phyloP scores from a whole-genome alignment of 2,888 invertebrate species.

The Apeira syringaria region DNA sequence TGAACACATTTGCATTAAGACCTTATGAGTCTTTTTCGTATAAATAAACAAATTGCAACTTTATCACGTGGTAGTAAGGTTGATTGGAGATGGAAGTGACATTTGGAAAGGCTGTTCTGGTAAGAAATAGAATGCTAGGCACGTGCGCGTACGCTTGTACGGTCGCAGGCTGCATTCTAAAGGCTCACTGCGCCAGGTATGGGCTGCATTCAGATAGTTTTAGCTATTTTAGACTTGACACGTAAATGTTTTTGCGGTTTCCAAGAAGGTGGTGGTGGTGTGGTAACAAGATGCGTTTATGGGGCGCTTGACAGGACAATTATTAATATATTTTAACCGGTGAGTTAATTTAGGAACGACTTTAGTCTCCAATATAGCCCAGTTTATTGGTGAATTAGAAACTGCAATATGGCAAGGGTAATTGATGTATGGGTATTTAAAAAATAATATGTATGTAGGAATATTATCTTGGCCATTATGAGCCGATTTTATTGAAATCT shows the following conservation, averaged over 20 bases:
- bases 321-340: too few species aligned
- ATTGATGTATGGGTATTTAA: too few species aligned
- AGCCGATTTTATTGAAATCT: too few species aligned
- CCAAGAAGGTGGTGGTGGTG: neutral
- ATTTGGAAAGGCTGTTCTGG: constrained; percentile 46
- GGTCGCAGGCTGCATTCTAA: constrained; percentile 58
- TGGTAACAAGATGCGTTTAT: constrained; percentile 1
- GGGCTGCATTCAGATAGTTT: constrained; percentile 65
- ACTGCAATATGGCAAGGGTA: too few species aligned
- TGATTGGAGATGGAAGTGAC: constrained; percentile 30
- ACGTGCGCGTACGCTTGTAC: constrained; percentile 65
- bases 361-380: too few species aligned
- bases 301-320: too few species aligned
- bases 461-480: too few species aligned
- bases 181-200: constrained; percentile 50
- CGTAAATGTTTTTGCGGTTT: constrained; percentile 33
- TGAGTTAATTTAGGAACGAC: too few species aligned
- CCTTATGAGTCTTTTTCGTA: constrained; percentile 1
- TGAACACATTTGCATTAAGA: neutral
- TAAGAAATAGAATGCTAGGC: constrained; percentile 59
- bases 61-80: constrained; percentile 41
- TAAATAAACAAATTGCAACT: constrained; percentile 23
- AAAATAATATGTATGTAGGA: too few species aligned
- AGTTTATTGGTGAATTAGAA: too few species aligned
- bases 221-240: constrained; percentile 57